These are phyloP conservation scores for Lasius platythorax DNA, from an alignment of 2,888 invertebrate species.

Conservation along the genomic window DNA sequence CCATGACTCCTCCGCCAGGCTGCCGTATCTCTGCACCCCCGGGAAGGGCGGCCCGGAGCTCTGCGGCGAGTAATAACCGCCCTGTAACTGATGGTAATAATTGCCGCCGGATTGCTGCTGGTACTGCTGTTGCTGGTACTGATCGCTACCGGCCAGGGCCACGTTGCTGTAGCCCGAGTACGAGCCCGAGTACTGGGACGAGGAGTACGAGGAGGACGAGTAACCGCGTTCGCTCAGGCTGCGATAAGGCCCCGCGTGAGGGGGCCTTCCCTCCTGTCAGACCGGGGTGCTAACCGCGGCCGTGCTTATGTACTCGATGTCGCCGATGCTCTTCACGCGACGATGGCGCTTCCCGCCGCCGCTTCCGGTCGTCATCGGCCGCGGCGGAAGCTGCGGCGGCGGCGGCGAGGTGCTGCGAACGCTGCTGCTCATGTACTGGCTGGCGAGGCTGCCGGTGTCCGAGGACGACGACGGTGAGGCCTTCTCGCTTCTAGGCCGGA, in stretches of 20 bases:
- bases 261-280: constrained; percentile 85
- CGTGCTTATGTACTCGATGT: constrained; percentile 88
- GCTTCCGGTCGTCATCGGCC: constrained; percentile 74
- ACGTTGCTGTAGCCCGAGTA: constrained; percentile 83
- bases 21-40: constrained; percentile 83
- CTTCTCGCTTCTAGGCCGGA: constrained; percentile 88
- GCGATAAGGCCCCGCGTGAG: constrained; percentile 83
- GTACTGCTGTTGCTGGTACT: constrained; percentile 53
- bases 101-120: constrained; percentile 60
- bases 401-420: constrained; percentile 88
- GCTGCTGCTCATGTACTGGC: constrained; percentile 88
- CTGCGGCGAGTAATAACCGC: constrained; percentile 84
- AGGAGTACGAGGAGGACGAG: constrained; percentile 81
- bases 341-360: constrained; percentile 71
- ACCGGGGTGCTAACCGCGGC: constrained; percentile 84
- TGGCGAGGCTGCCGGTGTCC: constrained; percentile 87
- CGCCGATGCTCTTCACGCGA: constrained; percentile 87
- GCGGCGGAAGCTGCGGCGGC: constrained; percentile 86
- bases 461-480: constrained; percentile 91
- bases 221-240: constrained; percentile 85
- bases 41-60: constrained; percentile 82
- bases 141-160: constrained; percentile 73
- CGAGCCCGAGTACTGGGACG: constrained; percentile 81
- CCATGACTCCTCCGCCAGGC: constrained; percentile 84
- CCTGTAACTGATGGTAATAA: constrained; percentile 81